Conservation (phyloP, 2,888 invertebrate species). For the Habrosyne pyritoides region DNA sequence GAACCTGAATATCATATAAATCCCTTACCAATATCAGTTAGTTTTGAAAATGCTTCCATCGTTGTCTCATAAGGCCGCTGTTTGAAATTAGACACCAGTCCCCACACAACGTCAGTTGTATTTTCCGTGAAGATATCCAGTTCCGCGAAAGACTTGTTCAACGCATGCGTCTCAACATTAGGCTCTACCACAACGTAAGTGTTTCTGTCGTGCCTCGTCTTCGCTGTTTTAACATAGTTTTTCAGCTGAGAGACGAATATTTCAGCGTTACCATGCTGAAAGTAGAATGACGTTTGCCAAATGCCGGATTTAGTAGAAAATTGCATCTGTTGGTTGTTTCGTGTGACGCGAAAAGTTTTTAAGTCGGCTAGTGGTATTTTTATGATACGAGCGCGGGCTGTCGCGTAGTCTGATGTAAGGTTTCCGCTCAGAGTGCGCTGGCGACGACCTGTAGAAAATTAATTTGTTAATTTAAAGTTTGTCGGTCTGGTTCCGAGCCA, state of each 20-base stretch:
- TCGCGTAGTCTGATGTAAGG: slow-evolving; percentile 73
- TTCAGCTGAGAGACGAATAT: slow-evolving; percentile 86
- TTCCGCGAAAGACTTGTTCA: slow-evolving; percentile 94
- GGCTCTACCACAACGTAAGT: slow-evolving; percentile 86
- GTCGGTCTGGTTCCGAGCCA: too few relatives aligned
- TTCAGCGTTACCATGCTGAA: slow-evolving; percentile 94
- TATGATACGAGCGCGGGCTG: slow-evolving; percentile 69
- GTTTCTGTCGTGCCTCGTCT: slow-evolving; percentile 87
- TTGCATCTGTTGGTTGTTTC: slow-evolving; percentile 75
- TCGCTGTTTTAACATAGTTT: slow-evolving; percentile 85
- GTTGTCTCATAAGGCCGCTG: slow-evolving; percentile 92
- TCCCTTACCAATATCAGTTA: slow-evolving; percentile 89
- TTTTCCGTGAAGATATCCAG: slow-evolving; percentile 91
- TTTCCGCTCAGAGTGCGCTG: slow-evolving; percentile 85
- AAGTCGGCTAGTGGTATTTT: slow-evolving; percentile 68
- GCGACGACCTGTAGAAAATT: slow-evolving; percentile 74
- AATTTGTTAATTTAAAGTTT: neutral
- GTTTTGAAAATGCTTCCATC: slow-evolving; percentile 93
- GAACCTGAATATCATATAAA: neutral
- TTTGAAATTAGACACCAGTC: slow-evolving; percentile 74
- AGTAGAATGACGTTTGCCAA: slow-evolving; percentile 91
- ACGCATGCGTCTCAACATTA: slow-evolving; percentile 84
- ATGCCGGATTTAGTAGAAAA: slow-evolving; percentile 78
- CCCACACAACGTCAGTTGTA: slow-evolving; percentile 87
- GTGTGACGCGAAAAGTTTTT: slow-evolving; percentile 66